Base-by-base conservation (phyloP, 2,113 vertebrate species). In the Pomatorhinus ruficollis region DNA sequence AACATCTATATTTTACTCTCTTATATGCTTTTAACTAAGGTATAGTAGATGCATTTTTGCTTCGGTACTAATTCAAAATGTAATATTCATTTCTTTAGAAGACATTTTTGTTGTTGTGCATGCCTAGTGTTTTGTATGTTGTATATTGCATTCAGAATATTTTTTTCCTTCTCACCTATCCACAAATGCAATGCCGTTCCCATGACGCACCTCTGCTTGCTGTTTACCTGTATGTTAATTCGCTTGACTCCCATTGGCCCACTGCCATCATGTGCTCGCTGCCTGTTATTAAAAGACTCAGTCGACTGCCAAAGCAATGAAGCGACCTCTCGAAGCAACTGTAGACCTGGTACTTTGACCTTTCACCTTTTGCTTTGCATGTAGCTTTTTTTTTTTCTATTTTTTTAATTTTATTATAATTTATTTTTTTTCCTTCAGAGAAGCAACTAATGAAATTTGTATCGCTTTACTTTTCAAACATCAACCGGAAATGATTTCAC, bases 341-440 rank as follows among this genome's bases (percentile, higher is more conserved):
- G 99, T 99, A 99, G 99, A 99, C 98, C 99, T 99, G 99, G 99
- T 99, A 99, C 99, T 99, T 99, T 99, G 99, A 99, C 99, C 99
- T 99, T 99, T 99, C 99, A 99, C 99, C 99, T 99, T 99, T 99
- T 99, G 99, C 99, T 99, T 99, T 99, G 99, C 99, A 99, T 99
- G 99, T 99, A 99, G 99, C 99, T 99, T 99, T 94, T 93, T 44
- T 68, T 98, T 24, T 94, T 93, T 37, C 59, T 98, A 19, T 50
- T 40, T 54, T 22, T 61, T 98, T 15, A 40, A 28, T 33, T 87
- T 66, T 39, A 2, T 40, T 87, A 13, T 57, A 44, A 17, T 44
- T 86, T 52, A 9, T 45, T 81, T 53, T 81, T 98, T 90, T 83
- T 71, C 88, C 88, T 77, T 99, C 98, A 99, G 98, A 99, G 98